phyloP scores from a whole-genome alignment of 2,113 vertebrate species.

The Pachyramphus minor region DNA sequence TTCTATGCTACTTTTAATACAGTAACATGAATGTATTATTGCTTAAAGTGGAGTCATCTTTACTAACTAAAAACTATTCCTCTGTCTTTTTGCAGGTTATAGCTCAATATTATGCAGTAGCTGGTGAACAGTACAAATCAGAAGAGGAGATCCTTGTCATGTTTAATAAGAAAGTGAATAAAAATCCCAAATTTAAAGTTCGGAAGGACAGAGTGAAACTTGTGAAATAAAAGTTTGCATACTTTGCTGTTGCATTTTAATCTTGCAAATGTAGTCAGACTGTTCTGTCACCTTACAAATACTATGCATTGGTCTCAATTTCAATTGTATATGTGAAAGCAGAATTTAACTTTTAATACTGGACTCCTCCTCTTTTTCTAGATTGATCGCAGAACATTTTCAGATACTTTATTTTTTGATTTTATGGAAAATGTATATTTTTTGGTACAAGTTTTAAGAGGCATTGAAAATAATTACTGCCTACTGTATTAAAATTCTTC shows the following conservation, averaged over 20 bases:
- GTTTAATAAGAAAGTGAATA: constrained; percentile 91
- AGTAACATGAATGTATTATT: neutral
- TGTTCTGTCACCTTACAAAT: neutral
- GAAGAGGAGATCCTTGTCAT: constrained; percentile 82
- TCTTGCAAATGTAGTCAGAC: neutral
- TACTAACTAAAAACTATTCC: neutral
- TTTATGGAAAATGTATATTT: constrained; percentile 71
- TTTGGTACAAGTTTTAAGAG: constrained; percentile 68
- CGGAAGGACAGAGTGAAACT: constrained; percentile 90
- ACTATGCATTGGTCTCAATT: neutral
- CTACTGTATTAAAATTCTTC: constrained; percentile 17
- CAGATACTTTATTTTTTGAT: constrained; percentile 61
- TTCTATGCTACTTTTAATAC: neutral
- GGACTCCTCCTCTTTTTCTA: constrained; percentile 11
- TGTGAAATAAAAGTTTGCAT: constrained; percentile 68
- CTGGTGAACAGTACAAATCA: constrained; percentile 72
- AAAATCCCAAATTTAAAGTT: constrained; percentile 88
- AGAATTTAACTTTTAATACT: neutral
- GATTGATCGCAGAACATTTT: constrained; percentile 1
- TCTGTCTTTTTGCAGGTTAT: constrained; percentile 78
- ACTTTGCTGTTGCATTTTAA: constrained; percentile 13
- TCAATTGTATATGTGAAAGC: neutral
- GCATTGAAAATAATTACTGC: constrained; percentile 51
- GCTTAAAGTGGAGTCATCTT: neutral
- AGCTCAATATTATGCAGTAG: constrained; percentile 83